phyloP scores from a whole-genome alignment of 2,888 invertebrate genomes.

The Mylabris sibirica region DNA sequence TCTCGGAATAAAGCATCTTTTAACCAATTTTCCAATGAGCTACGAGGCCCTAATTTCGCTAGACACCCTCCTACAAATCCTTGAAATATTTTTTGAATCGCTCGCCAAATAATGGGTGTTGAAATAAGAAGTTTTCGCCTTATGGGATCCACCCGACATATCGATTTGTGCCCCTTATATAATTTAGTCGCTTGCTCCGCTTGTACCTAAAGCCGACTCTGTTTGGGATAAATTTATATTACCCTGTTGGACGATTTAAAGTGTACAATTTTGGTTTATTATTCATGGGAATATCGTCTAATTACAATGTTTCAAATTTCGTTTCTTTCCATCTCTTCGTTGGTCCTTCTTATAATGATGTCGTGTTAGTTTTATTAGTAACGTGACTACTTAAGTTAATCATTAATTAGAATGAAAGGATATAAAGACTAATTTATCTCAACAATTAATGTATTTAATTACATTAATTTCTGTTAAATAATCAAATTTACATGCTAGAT shows the following conservation, averaged over 20 bases:
- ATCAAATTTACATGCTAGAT: slow-evolving; percentile 2
- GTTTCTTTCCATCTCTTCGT: neutral
- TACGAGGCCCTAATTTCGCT: no score
- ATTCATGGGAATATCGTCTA: neutral
- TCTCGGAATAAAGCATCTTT: no score
- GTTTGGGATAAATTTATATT: neutral
- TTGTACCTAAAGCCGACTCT: no score
- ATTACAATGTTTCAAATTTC: neutral
- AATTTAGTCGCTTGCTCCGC: no score
- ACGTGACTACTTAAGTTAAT: neutral
- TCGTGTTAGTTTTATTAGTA: neutral
- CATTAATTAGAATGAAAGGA: slow-evolving; percentile 2
- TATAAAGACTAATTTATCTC: neutral
- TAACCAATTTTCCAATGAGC: no score
- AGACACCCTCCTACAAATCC: no score
- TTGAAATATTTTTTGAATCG: no score
- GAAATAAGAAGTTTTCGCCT: no score
- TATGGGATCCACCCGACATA: no score
- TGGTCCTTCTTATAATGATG: neutral
- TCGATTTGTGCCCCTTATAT: no score
- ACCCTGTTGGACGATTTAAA: neutral
- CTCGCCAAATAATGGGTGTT: no score
- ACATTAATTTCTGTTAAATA: neutral
- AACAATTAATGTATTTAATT: neutral
- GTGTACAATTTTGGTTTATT: neutral